Base-by-base conservation (phyloP, 2,797 vertebrate genomes). In the Erithacus rubecula region DNA sequence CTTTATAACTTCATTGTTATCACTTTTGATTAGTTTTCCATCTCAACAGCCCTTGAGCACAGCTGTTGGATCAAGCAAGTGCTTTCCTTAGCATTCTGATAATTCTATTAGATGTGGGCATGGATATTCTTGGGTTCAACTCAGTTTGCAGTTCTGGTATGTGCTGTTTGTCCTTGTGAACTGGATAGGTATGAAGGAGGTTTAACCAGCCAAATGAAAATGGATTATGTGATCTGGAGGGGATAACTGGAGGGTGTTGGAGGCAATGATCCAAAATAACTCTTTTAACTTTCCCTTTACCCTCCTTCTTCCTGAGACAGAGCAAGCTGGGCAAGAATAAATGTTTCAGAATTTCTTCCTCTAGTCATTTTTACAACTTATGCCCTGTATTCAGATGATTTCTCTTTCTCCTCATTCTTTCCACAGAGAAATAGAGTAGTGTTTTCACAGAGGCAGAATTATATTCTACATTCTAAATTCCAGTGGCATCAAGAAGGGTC, bases 211-310 rank as follows among this genome's bases (percentile, higher is more conserved):
- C 41, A 29, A 14, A 77, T 32, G 6, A 12, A 58, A 71, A 52
- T 34, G 34, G 12, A 19, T 52, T 71, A 52, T 64, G 24, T 58
- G 58, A 52, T 32, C 32, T 85, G 59, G 44, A 34, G n/a, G 44
- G 18, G 29, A 22, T 60, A 78, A 67, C 5, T 68, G 6, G 19
- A 44, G 43, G 18, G 24, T 11, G 16, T 21, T 83, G 15, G 30
- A 34, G 68, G 18, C 41, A 87, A 12, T 64, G n/a, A 87, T 72
- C 34, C 32, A 56, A 41, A 91, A 81, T 44, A 55, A 55, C 9
- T 74, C 22, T 39, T 65, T 17, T 0, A 0, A 10, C 24, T 69
- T 39, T 13, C 6, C 0, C 15, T 34, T 41, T 64, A 11, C 23
- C 6, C 0, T 0, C 19, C 10, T 32, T 10, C 18, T 17, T 43